These are phyloP conservation scores for Apocheima hispidaria DNA, from an alignment of 2,888 invertebrate genomes.

Conservation along the genomic window DNA sequence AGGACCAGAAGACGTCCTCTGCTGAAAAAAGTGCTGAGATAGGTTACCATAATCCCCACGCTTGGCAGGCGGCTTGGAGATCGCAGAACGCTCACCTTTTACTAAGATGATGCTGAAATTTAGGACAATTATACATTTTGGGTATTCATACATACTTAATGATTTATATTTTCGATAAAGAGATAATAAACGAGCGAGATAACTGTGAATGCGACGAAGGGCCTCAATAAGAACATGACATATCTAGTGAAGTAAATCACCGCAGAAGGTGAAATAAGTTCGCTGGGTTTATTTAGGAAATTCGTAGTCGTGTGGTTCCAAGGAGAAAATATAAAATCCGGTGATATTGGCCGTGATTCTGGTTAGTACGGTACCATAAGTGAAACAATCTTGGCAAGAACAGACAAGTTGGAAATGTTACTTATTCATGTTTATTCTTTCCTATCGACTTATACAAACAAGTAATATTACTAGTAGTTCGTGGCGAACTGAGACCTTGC, in stretches of 20 bases:
- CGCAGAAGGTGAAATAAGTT: conserved; percentile 7
- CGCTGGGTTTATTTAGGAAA: conserved; percentile 9
- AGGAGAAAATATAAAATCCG: conserved; percentile 16
- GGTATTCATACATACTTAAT: no score
- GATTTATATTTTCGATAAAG: no score
- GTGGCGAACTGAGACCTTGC: no score
- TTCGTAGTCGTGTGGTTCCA: conserved; percentile 19
- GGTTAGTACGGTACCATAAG: conserved; percentile 1
- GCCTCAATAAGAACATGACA: neutral
- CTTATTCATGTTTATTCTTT: neutral
- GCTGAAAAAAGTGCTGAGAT: no score
- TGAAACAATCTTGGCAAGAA: conserved; percentile 8
- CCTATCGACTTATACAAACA: neutral
- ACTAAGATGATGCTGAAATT: no score
- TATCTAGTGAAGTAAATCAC: conserved; percentile 1
- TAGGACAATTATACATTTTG: no score
- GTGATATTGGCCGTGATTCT: conserved; percentile 16
- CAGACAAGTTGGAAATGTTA: neutral
- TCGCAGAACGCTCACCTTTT: no score
- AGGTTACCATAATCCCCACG: no score
- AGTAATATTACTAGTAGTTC: neutral
- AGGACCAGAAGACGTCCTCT: no score
- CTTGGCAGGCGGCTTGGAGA: no score
- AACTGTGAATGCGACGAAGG: no score
- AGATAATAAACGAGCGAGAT: neutral